These are phyloP conservation scores for Trematomus bernacchii DNA, from an alignment of 2,797 vertebrate species.

Conservation along the genomic window DNA sequence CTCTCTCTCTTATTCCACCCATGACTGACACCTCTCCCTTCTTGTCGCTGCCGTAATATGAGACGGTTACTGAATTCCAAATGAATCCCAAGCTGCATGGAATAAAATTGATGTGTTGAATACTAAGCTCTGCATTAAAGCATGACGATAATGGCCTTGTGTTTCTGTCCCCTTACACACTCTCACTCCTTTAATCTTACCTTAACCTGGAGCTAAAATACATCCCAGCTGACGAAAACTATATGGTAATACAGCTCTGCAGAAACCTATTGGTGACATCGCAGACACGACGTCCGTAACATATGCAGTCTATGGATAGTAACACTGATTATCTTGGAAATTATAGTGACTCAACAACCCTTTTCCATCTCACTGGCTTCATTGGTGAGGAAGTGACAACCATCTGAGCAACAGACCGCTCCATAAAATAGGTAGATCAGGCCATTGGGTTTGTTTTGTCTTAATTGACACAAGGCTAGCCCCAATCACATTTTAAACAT, in stretches of 20 bases:
- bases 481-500: too few species aligned
- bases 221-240: conserved; percentile 85
- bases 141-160: conserved; percentile 83
- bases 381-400: background rate
- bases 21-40: conserved; percentile 27
- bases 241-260: conserved; percentile 73
- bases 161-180: conserved; percentile 77
- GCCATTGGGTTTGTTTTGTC: too few species aligned
- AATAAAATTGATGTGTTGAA: conserved; percentile 83
- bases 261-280: too few species aligned
- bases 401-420: background rate
- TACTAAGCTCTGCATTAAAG: conserved; percentile 85
- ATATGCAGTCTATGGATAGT: too few species aligned
- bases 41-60: conserved; percentile 54
- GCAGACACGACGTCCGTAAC: too few species aligned
- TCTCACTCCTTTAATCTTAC: conserved; percentile 84
- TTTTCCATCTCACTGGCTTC: conserved; percentile 10
- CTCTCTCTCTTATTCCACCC: conserved; percentile 4
- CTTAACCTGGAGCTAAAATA: conserved; percentile 86
- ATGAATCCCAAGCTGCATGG: conserved; percentile 75
- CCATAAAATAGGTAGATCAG: too few species aligned
- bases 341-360: conserved; percentile 78
- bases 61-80: conserved; percentile 85
- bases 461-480: too few species aligned
- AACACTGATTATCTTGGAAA: conserved; percentile 80